These are phyloP conservation scores for Rhaphigaster nebulosa DNA, from an alignment of 2,888 invertebrate species.

Conservation along the genomic window DNA sequence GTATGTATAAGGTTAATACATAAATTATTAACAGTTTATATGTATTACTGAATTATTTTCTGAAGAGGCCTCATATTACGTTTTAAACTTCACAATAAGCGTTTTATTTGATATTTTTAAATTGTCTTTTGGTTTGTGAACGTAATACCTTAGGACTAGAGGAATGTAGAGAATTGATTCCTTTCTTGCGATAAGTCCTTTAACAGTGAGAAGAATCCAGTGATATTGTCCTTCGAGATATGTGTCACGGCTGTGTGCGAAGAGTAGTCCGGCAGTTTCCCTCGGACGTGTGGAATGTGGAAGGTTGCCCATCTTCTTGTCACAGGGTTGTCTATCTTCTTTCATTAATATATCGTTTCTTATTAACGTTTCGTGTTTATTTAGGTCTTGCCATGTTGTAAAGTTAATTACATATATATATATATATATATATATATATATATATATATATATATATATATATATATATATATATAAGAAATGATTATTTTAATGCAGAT, in stretches of 20 bases:
- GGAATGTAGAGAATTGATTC: neutral
- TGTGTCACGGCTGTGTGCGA: conserved; percentile 1
- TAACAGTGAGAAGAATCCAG: conserved; percentile 14
- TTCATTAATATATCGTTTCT: neutral
- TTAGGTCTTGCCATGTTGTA: no score
- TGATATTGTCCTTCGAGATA: conserved; percentile 4
- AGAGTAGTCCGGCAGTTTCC: neutral
- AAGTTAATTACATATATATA: no score
- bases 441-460: no score
- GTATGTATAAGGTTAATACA: no score
- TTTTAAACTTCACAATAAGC: no score
- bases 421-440: no score
- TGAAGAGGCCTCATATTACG: no score
- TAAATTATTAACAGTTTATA: no score
- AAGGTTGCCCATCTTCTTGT: neutral
- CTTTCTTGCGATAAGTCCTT: neutral
- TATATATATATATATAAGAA: no score
- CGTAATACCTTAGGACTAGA: neutral
- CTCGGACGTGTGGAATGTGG: neutral
- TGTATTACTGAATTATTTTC: no score
- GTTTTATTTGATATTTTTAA: neutral
- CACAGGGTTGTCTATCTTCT: neutral
- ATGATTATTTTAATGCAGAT: no score
- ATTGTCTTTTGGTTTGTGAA: neutral
- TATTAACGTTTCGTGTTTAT: neutral